Evolutionary conservation across 2,113 vertebrate genomes (phyloP), one percentile per base, ranked within the genome.

Genomic region (Amblyornis subalaris): DNA sequence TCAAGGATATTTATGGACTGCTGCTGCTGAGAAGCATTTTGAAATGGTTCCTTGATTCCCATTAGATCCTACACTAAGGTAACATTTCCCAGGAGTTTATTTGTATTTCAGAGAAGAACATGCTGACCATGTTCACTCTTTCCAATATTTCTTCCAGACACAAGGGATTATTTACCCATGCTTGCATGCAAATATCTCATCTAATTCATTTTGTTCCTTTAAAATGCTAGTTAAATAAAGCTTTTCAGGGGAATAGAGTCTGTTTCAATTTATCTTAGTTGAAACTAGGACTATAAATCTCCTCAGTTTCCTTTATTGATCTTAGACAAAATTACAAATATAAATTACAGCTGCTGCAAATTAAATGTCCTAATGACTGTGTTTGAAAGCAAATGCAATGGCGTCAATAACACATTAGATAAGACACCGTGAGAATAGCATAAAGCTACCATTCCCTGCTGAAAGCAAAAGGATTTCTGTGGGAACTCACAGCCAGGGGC

Each of bases 321-420:
- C 91, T 95, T 70, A 76, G 47, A 80, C 93, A 95, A 97, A 96
- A 97, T 97, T 96, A 92, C 90, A 94, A 96, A 96, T 96, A 96
- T 96, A 97, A 96, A 97, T 96, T 97, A 96, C 89, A 94, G 88
- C 93, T 88, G 85, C 95, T 92, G 91, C 92, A 96, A 97, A 96
- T 97, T 96, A 97, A 97, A 96, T 88, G 85, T 95, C 94, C 94
- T 96, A 96, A 97, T 95, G 95, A 94, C 89, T 86, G 83, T 90
- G 85, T 96, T 96, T 95, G 94, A 96, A 97, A 96, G 81, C 60
- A 87, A 95, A 95, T 67, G 79, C 80, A 83, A 57, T 12, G 70
- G 61, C 3, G 1, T 89, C 85, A 86, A 88, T 89, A 89, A 78
- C 76, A 31, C 80, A 76, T 87, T 92, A 92, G 90, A 66, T 76